These are phyloP conservation scores for Hiodon tergisus DNA, from an alignment of 2,113 vertebrate genomes.

Conservation along the genomic window DNA sequence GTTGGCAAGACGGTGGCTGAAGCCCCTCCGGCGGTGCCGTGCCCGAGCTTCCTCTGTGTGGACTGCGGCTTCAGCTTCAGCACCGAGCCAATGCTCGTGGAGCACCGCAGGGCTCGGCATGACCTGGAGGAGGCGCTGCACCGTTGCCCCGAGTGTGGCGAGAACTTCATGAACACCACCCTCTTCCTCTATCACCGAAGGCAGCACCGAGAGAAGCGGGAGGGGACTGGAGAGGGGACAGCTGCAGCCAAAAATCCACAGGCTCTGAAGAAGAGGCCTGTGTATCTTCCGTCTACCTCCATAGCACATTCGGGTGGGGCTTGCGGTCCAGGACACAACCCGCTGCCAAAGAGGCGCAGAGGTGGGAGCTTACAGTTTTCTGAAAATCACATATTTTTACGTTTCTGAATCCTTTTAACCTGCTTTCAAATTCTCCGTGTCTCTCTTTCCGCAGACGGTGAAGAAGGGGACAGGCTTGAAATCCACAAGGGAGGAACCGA, in stretches of 20 bases:
- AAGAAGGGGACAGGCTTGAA: constrained; percentile 15
- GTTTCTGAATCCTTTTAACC: not conserved
- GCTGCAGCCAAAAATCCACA: no score
- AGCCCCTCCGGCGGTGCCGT: not conserved
- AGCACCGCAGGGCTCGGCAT: constrained; percentile 68
- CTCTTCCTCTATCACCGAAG: constrained; percentile 83
- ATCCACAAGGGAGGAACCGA: not conserved
- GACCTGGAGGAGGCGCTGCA: constrained; percentile 65
- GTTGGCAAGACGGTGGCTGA: not conserved
- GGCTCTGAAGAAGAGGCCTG: not conserved
- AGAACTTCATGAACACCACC: constrained; percentile 82
- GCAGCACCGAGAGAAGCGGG: constrained; percentile 39
- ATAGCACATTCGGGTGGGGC: not conserved
- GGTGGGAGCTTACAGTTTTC: not conserved
- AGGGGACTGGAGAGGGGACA: constrained; percentile 14
- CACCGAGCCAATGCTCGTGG: constrained; percentile 55
- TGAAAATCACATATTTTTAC: not conserved
- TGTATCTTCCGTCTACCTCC: not conserved
- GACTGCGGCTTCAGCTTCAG: constrained; percentile 72
- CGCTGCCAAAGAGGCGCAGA: not conserved
- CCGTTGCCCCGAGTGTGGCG: constrained; percentile 64
- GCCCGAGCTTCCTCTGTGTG: constrained; percentile 68
- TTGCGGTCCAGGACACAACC: not conserved
- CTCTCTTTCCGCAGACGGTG: not conserved
- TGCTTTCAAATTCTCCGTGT: not conserved